Base-by-base conservation (phyloP, 2,888 invertebrate genomes). In the Podabrus alpinus region DNA sequence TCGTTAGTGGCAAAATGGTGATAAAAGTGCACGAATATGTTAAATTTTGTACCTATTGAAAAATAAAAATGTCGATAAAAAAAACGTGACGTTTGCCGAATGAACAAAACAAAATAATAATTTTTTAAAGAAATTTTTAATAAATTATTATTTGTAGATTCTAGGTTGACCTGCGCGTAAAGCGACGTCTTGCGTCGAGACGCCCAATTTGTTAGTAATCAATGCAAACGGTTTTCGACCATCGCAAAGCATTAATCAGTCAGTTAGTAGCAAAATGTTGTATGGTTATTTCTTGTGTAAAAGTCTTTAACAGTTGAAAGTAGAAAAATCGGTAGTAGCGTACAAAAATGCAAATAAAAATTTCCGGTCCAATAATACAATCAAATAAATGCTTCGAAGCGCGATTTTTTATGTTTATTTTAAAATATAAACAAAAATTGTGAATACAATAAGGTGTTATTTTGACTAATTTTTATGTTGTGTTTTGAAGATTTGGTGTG, bases 181-280 rank as follows among this genome's bases (percentile, higher is more conserved):
- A 71, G 59, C 62, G 75, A 72, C 71, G 75, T 70, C 77, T 73
- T 73, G 77, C 75, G 75, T 73, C 75, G 67, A 16, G 71, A 24
- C 75, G 70, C 59, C 72, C 16, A 61, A 21, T 16, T 15, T 61
- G 69, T 69, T 73, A 16, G 75, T 77, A 68, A 77, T 77, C 77
- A 77, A 77, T 77, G 75, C 70, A 69, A 73, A 66, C 73, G 59
- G 66, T 15, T 64, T 19, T 64, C 17, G 21, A 21, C 62, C 19
- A 64, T 21, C 21, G 62, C 17, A 64, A 21, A 21, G 17, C 62
- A 17, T 64, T 3, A 45, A 45, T 45, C 45, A 45, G 45, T n/a
- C 45, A n/a, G n/a, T 45, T 45, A 45, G 45, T n/a, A n/a, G 45
- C 45, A 45, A 45, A 45, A 45, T 45, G 45, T n/a, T 45, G n/a